Base-by-base conservation (phyloP, 2,888 invertebrate species). In the Pelosia muscerda region DNA sequence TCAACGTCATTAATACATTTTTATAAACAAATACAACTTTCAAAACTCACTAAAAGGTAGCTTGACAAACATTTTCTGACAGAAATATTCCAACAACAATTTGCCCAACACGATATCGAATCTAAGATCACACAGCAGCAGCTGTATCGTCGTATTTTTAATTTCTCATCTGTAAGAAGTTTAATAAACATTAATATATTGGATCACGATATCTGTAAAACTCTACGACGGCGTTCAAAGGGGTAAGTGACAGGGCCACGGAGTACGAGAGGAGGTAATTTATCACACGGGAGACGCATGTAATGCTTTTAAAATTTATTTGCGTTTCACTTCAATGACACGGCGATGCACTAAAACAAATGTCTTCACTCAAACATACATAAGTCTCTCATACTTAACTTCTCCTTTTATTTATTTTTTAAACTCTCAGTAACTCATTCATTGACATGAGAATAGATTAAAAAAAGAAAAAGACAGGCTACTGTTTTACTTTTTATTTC, bases 251-350 rank as follows among this genome's bases (percentile, higher is more conserved):
- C 76, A 76, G 74, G 42, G 42, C 38, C 65, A 25, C 58, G 72
- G 69, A 64, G 64, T 67, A 53, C 65, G 78, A 80, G 83, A 89
- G 91, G 90, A 90, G 88, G 91, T 88, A 84, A 92, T 93, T 86
- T 89, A 92, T 94, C 92, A 92, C 87, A 65, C 76, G 75, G 78
- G 79, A 78, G 79, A 79, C 85, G 90, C 9, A 49, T 65, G 62
- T 90, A 92, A 93, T 92, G 92, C 89, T 86, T 88, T 90, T 88
- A 83, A 89, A 90, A 93, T 94, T 93, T 93, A 94, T 94, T 88
- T 91, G 90, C 91, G 88, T 91, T 91, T 92, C 86, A 91, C 90
- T 69, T 80, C 84, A 76, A 86, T 86, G 88, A 89, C 89, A 88
- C 76, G 81, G 72, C 81, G 65, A 78, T 81, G 77, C 82, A 87